Conservation (phyloP, 2,797 vertebrate species). For the Falco biarmicus region DNA sequence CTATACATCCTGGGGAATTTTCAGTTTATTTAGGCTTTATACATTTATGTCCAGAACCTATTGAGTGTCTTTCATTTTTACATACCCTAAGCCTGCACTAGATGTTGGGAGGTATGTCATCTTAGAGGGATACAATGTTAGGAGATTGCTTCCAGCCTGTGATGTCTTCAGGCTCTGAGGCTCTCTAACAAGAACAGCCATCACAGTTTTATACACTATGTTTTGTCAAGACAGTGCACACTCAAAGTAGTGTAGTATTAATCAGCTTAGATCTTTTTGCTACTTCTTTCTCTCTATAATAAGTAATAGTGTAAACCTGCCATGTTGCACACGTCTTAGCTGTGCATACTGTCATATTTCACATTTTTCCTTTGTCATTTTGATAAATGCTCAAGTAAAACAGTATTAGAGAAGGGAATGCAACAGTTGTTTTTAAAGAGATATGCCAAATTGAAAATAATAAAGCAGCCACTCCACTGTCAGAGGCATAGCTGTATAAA, state of each 20-base stretch:
- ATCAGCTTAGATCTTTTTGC: neutral
- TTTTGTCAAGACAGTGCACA: neutral
- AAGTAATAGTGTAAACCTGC: neutral
- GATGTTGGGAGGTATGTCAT: neutral
- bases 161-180: neutral
- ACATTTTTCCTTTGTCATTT: neutral
- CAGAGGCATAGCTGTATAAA: neutral
- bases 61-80: neutral
- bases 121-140: too few species aligned
- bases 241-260: neutral
- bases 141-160: neutral
- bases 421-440: neutral
- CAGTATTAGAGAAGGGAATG: neutral
- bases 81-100: neutral
- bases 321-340: neutral
- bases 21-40: neutral
- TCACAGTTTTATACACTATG: neutral
- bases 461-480: neutral
- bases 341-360: neutral
- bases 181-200: neutral
- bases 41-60: neutral
- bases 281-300: neutral
- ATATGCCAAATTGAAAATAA: neutral
- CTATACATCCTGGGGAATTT: neutral
- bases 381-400: neutral